Conservation (phyloP, 1,140 invertebrate species). For the Philopotamus ludificatus region DNA sequence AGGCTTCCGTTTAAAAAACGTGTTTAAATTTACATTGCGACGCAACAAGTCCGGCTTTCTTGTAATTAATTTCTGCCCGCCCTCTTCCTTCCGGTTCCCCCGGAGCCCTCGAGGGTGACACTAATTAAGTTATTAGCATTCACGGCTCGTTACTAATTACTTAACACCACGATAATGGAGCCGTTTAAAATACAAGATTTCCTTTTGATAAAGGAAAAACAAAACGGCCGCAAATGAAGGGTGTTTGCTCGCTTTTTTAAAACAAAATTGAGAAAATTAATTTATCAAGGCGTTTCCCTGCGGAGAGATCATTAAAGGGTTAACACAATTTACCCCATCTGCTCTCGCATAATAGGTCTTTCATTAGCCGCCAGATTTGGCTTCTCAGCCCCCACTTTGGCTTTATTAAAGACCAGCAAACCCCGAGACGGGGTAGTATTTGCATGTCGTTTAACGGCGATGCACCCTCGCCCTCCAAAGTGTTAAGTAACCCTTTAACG, state of each 20-base stretch:
- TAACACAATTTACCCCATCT: constrained; percentile 12
- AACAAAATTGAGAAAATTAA: too few species aligned
- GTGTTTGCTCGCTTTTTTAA: too few species aligned
- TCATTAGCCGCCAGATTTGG: constrained; percentile 35
- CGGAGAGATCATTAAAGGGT: too few species aligned
- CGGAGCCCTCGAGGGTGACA: constrained; percentile 17
- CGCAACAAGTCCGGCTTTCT: neutral
- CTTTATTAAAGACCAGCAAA: constrained; percentile 36
- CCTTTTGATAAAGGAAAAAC: too few species aligned
- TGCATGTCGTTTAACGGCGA: constrained; percentile 30
- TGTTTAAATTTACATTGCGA: neutral
- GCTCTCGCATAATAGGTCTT: constrained; percentile 26
- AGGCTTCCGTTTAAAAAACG: neutral
- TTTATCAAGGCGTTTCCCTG: too few species aligned
- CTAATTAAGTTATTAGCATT: constrained; percentile 38
- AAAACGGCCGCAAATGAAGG: too few species aligned
- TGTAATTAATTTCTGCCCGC: constrained; percentile 34
- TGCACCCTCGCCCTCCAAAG: constrained; percentile 15
- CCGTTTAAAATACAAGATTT: neutral
- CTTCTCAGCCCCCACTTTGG: constrained; percentile 27
- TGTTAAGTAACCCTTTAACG: constrained; percentile 36
- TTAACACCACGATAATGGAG: constrained; percentile 18
- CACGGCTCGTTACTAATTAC: constrained; percentile 28
- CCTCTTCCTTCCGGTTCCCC: constrained; percentile 17
- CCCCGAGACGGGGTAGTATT: constrained; percentile 34